Percentiles rank a stretch among this genome's conserved stretches.
Evolutionary conservation across 2,113 vertebrate species (phyloP).

Genomic region (Corydoras maculifer): DNA sequence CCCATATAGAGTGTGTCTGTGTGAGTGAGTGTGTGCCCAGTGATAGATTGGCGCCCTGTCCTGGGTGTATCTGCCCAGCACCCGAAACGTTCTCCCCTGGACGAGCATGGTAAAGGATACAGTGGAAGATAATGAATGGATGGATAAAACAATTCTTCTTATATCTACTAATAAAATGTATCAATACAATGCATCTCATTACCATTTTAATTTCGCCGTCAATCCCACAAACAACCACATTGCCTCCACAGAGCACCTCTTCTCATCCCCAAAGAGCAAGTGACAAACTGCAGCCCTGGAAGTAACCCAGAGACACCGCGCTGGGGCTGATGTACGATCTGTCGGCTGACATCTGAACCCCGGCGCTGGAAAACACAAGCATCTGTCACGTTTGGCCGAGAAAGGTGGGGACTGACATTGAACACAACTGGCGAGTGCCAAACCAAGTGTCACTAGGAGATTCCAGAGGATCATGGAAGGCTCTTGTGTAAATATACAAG

Average conservation of each 20-base stretch:
- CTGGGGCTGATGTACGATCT: constrained; percentile 45
- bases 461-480: constrained; percentile 21
- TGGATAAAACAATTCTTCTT: no score
- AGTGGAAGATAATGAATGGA: no score
- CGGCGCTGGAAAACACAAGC: constrained; percentile 47
- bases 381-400: constrained; percentile 46
- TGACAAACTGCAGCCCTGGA: not conserved
- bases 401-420: constrained; percentile 42
- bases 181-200: no score
- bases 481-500: constrained; percentile 45
- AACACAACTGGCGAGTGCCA: constrained; percentile 26
- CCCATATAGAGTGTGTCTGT: no score
- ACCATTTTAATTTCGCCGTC: no score
- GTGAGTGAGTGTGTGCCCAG: no score
- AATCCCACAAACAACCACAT: no score
- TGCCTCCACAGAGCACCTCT: not conserved
- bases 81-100: no score
- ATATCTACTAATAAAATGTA: no score
- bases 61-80: no score
- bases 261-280: not conserved
- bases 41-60: no score
- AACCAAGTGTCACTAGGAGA: constrained; percentile 20
- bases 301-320: constrained; percentile 35
- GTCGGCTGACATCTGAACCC: constrained; percentile 47
- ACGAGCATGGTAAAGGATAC: no score